phyloP scores from a whole-genome alignment of 2,113 vertebrate genomes.

The Oxyruncus cristatus region DNA sequence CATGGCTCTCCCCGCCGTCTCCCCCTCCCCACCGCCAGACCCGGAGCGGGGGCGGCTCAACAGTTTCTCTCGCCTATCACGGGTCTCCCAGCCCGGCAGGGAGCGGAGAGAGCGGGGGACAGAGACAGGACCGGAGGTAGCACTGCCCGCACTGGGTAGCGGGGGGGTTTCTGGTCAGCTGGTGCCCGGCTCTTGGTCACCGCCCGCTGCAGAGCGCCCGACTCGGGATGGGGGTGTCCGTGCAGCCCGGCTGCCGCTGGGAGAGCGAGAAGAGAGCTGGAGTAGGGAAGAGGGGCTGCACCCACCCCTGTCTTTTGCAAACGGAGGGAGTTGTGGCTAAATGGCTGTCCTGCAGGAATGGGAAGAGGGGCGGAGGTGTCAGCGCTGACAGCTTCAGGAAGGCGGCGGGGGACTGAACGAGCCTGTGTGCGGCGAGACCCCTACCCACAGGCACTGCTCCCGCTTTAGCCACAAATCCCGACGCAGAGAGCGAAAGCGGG shows the following conservation, averaged over 20 bases:
- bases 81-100: background rate
- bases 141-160: accelerated
- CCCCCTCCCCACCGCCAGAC: background rate
- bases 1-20: background rate
- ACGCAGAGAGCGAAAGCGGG: background rate
- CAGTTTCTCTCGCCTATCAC: background rate
- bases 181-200: background rate
- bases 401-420: too few relatives aligned
- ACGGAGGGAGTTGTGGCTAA: background rate
- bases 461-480: background rate
- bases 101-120: background rate
- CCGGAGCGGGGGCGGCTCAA: background rate
- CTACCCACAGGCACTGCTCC: background rate
- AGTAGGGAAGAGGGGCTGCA: background rate
- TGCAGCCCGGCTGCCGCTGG: background rate
- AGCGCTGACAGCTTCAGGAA: background rate
- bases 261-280: background rate
- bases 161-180: background rate
- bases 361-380: background rate
- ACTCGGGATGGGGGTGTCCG: background rate
- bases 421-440: background rate
- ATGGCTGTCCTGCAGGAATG: background rate
- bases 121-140: background rate
- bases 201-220: background rate
- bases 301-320: background rate